Evolutionary conservation across 2,797 vertebrate species (phyloP), one percentile per base, ranked within the genome.

Genomic region (Rhyacichthys aspro): DNA sequence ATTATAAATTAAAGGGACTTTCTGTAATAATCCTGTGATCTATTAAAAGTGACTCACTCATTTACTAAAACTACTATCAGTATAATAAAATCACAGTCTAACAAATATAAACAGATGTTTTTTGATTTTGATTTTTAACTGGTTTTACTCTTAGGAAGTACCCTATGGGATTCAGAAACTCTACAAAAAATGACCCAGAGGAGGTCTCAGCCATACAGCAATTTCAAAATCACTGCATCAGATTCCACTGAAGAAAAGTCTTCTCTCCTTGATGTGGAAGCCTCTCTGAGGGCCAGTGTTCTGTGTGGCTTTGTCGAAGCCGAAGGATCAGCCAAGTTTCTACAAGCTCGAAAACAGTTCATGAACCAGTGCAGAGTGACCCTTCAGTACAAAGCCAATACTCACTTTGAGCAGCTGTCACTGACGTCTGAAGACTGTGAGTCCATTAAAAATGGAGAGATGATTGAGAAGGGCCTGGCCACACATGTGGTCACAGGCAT

Each of bases 371-470:
- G 23, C 23, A 28, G 23, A 28, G 23, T 28, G 23, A 28, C 23
- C 23, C 23, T 28, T 28, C 23, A 28, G 23, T 28, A 28, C 23
- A 28, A 28, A 28, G 23, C 23, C 23, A 28, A 28, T 6, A 28
- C 23, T 28, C 23, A 28, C 23, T 28, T 28, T 28, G 23, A 28
- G 23, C 23, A 28, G 23, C 23, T 28, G 23, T 28, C 23, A 28
- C 23, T 28, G 3, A 28, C 23, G 23, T 28, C 23, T 28, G 23
- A 28, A 28, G 23, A 28, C 23, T 73, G 12, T 49, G 55, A 5
- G 88, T 89, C 63, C 72, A 16, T 79, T 68, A 11, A 50, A 33
- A 1, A 69, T 82, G 38, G 0, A 52, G 8, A 54, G 44, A 8
- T 55, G 0, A 8, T 41, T 5, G 6, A 85, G 2, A 44, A 82